phyloP scores from a whole-genome alignment of 2,888 invertebrate genomes.

The Polyommatus iphigenia region DNA sequence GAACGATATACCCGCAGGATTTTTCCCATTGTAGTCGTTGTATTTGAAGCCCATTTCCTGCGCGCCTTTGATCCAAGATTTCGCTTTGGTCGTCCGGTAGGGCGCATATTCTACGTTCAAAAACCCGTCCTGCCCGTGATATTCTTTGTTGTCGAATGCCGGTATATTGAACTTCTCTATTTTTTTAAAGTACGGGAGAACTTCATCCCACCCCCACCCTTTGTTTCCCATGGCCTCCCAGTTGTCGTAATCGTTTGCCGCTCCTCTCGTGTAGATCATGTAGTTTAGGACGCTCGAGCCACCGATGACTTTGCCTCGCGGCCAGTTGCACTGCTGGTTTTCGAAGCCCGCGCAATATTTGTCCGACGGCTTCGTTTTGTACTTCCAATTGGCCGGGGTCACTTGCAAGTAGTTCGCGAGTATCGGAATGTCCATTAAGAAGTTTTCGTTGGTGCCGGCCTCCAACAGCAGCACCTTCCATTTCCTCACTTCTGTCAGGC shows the following conservation, averaged over 20 bases:
- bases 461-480: slow-evolving; percentile 86
- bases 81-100: slow-evolving; percentile 72
- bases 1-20: slow-evolving; percentile 81
- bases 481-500: slow-evolving; percentile 84
- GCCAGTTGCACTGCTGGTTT: slow-evolving; percentile 87
- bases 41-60: slow-evolving; percentile 80
- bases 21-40: slow-evolving; percentile 82
- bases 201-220: slow-evolving; percentile 87
- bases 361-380: slow-evolving; percentile 87
- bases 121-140: slow-evolving; percentile 80
- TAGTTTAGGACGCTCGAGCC: slow-evolving; percentile 90
- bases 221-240: slow-evolving; percentile 87
- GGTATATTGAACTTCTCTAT: slow-evolving; percentile 85
- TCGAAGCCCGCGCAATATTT: slow-evolving; percentile 87
- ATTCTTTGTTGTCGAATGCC: slow-evolving; percentile 69
- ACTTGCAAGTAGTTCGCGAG: slow-evolving; percentile 86
- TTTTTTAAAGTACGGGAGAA: slow-evolving; percentile 88
- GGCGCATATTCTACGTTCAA: slow-evolving; percentile 78
- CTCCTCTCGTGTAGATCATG: slow-evolving; percentile 89
- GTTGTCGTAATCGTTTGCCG: slow-evolving; percentile 85
- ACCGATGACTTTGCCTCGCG: slow-evolving; percentile 90
- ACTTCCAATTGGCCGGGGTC: slow-evolving; percentile 88
- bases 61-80: slow-evolving; percentile 82
- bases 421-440: slow-evolving; percentile 88
- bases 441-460: slow-evolving; percentile 86